These are phyloP conservation scores for Hypomecis punctinalis DNA, from an alignment of 2,888 invertebrate species.

Conservation along the genomic window DNA sequence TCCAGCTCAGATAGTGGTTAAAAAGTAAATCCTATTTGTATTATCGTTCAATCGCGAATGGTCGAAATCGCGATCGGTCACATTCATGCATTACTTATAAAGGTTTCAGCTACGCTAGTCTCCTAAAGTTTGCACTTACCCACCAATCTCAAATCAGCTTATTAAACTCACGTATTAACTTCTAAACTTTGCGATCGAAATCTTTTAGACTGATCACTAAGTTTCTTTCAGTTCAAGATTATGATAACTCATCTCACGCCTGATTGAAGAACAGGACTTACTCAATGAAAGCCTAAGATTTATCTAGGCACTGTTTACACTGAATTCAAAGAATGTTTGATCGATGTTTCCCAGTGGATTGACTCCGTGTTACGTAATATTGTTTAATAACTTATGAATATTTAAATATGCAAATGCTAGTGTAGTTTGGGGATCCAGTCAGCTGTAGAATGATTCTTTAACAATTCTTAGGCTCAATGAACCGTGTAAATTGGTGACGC, in stretches of 20 bases:
- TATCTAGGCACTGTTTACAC: slow-evolving; percentile 27
- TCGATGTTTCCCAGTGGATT: slow-evolving; percentile 35
- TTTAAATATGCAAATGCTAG: slow-evolving; percentile 26
- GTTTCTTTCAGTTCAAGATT: not conserved
- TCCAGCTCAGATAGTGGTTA: too few relatives aligned
- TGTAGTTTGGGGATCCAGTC: slow-evolving; percentile 14
- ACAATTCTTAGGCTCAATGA: not conserved
- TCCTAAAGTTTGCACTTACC: slow-evolving; percentile 31
- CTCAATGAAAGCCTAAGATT: slow-evolving; percentile 1
- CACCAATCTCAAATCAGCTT: slow-evolving; percentile 15
- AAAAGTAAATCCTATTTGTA: too few relatives aligned
- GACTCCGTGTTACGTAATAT: slow-evolving; percentile 35
- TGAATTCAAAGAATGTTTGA: slow-evolving; percentile 34
- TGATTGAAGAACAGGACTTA: not conserved
- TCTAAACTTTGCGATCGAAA: slow-evolving; percentile 6
- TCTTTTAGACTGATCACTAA: not conserved
- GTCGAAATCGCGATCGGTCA: too few relatives aligned
- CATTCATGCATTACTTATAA: too few relatives aligned
- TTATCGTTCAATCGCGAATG: too few relatives aligned
- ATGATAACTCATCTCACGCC: not conserved
- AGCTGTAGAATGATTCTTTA: slow-evolving; percentile 5
- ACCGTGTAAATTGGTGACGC: slow-evolving; percentile 1
- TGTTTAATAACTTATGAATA: slow-evolving; percentile 32
- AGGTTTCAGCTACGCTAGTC: not conserved
- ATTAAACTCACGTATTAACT: not conserved